phyloP scores from a whole-genome alignment of 1,140 invertebrate species.

The Mycetomoellerius zeteki region DNA sequence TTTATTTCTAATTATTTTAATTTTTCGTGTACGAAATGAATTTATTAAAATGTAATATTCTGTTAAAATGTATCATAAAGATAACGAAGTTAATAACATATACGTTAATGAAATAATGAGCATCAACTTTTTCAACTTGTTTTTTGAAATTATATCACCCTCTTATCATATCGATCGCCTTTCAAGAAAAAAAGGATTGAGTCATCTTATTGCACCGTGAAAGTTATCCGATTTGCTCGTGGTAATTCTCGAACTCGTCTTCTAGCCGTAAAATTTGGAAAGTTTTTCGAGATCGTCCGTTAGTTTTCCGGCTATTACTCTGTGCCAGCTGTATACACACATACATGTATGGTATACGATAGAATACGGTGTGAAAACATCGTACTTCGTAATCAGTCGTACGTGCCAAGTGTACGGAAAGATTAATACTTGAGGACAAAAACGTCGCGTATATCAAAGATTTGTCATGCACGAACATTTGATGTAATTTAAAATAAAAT shows the following conservation, averaged over 20 bases:
- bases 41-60: background rate
- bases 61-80: background rate
- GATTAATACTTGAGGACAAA: conserved; percentile 11
- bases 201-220: conserved; percentile 39
- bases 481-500: background rate
- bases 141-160: background rate
- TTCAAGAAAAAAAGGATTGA: conserved; percentile 31
- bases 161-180: conserved; percentile 42
- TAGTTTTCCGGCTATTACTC: conserved; percentile 60
- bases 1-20: background rate
- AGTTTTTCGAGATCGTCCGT: conserved; percentile 53
- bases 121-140: background rate
- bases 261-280: conserved; percentile 68
- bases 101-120: conserved; percentile 11
- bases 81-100: background rate
- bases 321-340: background rate
- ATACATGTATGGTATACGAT: background rate
- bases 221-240: conserved; percentile 72
- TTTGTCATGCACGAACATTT: conserved; percentile 31
- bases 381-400: conserved; percentile 51
- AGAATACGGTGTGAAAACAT: conserved; percentile 20
- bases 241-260: conserved; percentile 72
- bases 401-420: conserved; percentile 33
- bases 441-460: conserved; percentile 34
- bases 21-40: background rate